These are phyloP conservation scores for Eulemur albifrons DNA, from an alignment of 2,797 vertebrate species.

Conservation along the genomic window DNA sequence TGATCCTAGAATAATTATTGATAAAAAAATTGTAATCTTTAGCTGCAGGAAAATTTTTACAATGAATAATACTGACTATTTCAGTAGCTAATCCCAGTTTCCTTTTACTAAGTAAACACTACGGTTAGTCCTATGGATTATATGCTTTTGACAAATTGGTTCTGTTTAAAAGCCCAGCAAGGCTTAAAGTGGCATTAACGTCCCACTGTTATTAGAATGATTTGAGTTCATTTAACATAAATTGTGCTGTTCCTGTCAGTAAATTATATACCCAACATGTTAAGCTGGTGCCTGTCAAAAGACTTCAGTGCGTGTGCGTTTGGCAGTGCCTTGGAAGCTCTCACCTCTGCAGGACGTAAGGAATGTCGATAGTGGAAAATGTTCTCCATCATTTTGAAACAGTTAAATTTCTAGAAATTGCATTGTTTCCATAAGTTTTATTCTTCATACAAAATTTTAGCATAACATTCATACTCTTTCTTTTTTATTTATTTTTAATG, in stretches of 20 bases:
- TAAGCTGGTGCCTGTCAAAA: background rate
- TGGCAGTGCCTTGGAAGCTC: background rate
- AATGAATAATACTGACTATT: background rate
- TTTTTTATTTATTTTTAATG: background rate
- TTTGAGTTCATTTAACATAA: constrained; percentile 13
- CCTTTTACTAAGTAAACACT: background rate
- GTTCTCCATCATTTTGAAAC: background rate
- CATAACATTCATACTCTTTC: background rate
- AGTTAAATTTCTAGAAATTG: background rate
- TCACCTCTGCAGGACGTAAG: background rate
- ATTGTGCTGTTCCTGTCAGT: background rate
- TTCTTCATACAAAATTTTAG: background rate
- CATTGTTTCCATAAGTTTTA: background rate
- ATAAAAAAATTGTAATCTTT: background rate
- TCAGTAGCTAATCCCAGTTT: background rate
- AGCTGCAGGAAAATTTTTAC: background rate
- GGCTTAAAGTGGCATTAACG: constrained; percentile 1
- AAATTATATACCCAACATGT: background rate
- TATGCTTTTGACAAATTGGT: constrained; percentile 13
- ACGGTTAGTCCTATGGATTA: background rate
- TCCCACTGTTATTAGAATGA: background rate
- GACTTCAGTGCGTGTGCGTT: background rate
- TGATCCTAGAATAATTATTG: background rate
- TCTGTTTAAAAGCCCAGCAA: constrained; percentile 45
- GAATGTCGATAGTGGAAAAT: background rate